Base-by-base conservation (phyloP, 2,888 invertebrate genomes). In the Leucania comma region DNA sequence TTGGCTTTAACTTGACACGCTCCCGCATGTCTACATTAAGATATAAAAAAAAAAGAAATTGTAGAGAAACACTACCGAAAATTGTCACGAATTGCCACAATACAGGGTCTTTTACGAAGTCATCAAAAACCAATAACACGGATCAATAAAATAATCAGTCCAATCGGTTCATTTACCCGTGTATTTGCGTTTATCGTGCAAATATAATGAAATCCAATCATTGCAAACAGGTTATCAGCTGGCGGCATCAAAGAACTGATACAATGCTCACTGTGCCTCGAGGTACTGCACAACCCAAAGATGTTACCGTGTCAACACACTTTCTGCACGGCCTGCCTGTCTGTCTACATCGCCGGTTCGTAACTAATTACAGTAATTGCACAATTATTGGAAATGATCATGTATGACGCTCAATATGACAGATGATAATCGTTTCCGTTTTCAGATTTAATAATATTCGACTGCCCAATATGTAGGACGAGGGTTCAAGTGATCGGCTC, bases 221-320 rank as follows among this genome's bases (percentile, higher is more conserved):
- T 60, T 59, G 24, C 58, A n/a, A 54, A 58, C 83, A 91, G 91
- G 84, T 84, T 88, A 59, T 95, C 95, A 46, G 87, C 96, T 8
- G 93, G 94, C 20, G 96, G 96, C 1, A 93, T 97, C 62, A 96
- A 96, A 85, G 97, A 97, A 72, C 86, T 97, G 69, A 94, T 97
- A 22, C 96, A 97, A 90, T 97, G 97, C 83, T 94, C 96, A 2
- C 90, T 97, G 46, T 97, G 97, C 72, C 88, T 96, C 75, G 96
- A 97, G 78, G 93, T 96, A 35, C 90, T 97, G 9, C 92, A 93
- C 78, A 95, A 96, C 56, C 96, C 97, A 1, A 96, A 96, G 88
- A 97, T 97, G 97, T 90, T 97, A 81, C 96, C 96, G 0, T 97
- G 97, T 83, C 97, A 97, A 82, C 97, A 97, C 86, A 97, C 97